Percentiles rank a stretch among this genome's conserved stretches.
These are phyloP conservation scores for Cabera pusaria DNA, from an alignment of 2,888 invertebrate species.

Conservation along the genomic window DNA sequence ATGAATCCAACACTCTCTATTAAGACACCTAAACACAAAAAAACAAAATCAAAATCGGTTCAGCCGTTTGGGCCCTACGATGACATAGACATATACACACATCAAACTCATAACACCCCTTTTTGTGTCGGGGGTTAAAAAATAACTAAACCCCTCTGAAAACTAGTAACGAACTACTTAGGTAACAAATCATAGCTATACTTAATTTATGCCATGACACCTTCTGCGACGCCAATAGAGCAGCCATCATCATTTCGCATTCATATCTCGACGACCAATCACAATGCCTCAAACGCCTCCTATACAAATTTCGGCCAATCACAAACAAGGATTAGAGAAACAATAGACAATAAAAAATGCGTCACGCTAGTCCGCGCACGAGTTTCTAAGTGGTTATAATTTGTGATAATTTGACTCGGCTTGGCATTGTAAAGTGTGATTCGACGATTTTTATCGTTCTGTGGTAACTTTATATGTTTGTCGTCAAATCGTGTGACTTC, in stretches of 20 bases:
- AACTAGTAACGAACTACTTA: too few relatives aligned
- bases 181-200: constrained; percentile 31
- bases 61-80: too few relatives aligned
- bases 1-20: too few relatives aligned
- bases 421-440: constrained; percentile 27
- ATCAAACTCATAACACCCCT: too few relatives aligned
- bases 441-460: constrained; percentile 36
- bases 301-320: constrained; percentile 61
- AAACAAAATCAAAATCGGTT: too few relatives aligned
- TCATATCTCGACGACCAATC: constrained; percentile 66
- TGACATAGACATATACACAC: too few relatives aligned
- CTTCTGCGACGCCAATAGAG: constrained; percentile 66
- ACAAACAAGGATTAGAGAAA: constrained; percentile 68
- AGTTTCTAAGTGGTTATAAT: constrained; percentile 48
- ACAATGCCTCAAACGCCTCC: constrained; percentile 54
- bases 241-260: constrained; percentile 78
- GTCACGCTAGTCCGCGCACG: constrained; percentile 71
- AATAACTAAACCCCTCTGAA: too few relatives aligned
- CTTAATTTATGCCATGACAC: constrained; percentile 75
- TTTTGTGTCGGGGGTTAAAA: too few relatives aligned
- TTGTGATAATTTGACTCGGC: constrained; percentile 47
- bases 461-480: too few relatives aligned
- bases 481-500: too few relatives aligned
- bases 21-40: too few relatives aligned
- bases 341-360: constrained; percentile 80